Base-by-base conservation (phyloP, 2,888 invertebrate species). In the Gonocerus acuteangulatus region DNA sequence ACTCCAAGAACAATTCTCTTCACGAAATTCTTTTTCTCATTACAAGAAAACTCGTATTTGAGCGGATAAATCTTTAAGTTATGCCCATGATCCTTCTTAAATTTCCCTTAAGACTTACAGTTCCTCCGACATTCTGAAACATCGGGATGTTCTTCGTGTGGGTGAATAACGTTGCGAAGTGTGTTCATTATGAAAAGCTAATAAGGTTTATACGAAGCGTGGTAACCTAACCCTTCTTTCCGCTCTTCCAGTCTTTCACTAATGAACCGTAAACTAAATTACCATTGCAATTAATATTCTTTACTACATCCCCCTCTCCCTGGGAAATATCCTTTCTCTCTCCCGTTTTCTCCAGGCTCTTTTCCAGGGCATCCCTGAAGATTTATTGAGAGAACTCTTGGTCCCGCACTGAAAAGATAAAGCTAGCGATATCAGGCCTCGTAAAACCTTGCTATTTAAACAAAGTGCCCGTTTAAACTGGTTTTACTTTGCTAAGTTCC, bases 261-360 rank as follows among this genome's bases (percentile, higher is more conserved):
- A 78, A 79, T 78, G 74, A 80, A 77, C 76, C 78, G 78, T 78
- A 78, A 79, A 78, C 77, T 78, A 78, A 79, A 78, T 79, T 65
- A 65, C 62, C 63, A 65, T 65, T 65, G 62, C 65, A 65, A 62
- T 65, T 65, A 65, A 65, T 65, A 65, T 65, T 65, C 65, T 63
- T 63, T 61, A 58, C 39, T 45, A 23, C 13, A 13, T n/a, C 22
- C 7, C 48, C 19, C 22, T 19, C 48, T 3, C 19, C 36, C 9
- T 9, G n/a, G 36, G 36, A n/a, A n/a, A n/a, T n/a, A n/a, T n/a
- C n/a, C 27, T 27, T 34, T 51, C 27, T 34, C 19, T 51, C 32
- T 51, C 51, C 42, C 13, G 51, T 51, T 51, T 56, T 44, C 56
- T 44, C 39, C 39, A 21, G 3, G 56, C 22, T 19, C 42, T 57